A percentile compares a stretch with the other conserved stretches of the same genome.
phyloP scores from a whole-genome alignment of 2,888 invertebrate genomes.

The Zonitis immaculata region DNA sequence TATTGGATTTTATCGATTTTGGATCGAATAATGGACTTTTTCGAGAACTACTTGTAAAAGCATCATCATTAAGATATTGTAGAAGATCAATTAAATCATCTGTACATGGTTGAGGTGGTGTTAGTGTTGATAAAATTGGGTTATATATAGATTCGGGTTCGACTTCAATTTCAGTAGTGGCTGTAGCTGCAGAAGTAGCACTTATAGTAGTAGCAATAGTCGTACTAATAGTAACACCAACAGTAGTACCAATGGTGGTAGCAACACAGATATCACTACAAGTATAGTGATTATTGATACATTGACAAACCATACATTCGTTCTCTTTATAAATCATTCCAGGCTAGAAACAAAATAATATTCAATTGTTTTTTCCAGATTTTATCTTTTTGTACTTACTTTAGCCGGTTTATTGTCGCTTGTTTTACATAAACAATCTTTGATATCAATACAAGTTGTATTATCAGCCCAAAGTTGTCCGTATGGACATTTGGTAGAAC shows the following conservation, averaged over 20 bases:
- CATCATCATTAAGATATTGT: constrained; percentile 52
- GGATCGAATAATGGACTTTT: constrained; percentile 52
- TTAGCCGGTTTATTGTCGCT: constrained; percentile 60
- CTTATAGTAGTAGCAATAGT: background rate
- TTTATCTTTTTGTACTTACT: constrained; percentile 50
- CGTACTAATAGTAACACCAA: no score
- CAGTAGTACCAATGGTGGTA: constrained; percentile 13
- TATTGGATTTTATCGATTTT: constrained; percentile 51
- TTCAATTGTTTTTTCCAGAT: no score
- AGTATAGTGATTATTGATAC: constrained; percentile 68
- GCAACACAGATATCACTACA: constrained; percentile 58
- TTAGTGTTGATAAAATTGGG: constrained; percentile 33
- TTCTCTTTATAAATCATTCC: constrained; percentile 58
- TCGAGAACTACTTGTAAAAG: constrained; percentile 55
- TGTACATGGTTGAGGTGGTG: constrained; percentile 51
- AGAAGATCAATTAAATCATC: constrained; percentile 49
- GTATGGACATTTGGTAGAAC: constrained; percentile 51
- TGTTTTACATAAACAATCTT: constrained; percentile 73
- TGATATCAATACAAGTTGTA: constrained; percentile 64
- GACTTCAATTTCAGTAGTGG: background rate
- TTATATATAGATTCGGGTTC: constrained; percentile 8
- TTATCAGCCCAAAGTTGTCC: constrained; percentile 67
- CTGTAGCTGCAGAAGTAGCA: no score
- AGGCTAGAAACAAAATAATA: constrained; percentile 61
- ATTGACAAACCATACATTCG: constrained; percentile 72